These are phyloP conservation scores for Chaetorhynchus papuensis DNA, from an alignment of 2,113 vertebrate genomes.

Conservation along the genomic window DNA sequence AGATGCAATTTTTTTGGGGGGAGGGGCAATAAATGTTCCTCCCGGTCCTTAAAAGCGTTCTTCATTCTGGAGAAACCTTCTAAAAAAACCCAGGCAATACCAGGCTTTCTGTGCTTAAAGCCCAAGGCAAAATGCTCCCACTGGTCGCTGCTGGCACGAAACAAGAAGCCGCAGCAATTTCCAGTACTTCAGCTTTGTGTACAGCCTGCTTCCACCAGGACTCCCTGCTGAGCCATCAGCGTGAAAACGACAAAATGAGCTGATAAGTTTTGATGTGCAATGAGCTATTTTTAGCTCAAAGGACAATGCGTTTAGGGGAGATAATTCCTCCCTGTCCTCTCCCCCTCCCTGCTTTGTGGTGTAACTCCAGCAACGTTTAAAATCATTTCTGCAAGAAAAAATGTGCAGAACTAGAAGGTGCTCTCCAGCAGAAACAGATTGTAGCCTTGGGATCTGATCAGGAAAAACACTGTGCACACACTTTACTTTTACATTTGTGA, in stretches of 20 bases:
- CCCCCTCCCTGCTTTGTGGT: not conserved
- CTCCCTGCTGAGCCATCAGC: not conserved
- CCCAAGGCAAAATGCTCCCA: not conserved
- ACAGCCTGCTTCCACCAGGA: not conserved
- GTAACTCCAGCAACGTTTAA: not conserved
- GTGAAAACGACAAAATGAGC: not conserved
- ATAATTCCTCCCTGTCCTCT: not conserved
- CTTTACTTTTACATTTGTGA: not conserved
- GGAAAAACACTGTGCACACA: not conserved
- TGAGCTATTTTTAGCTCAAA: not conserved
- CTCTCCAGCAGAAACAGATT: not conserved
- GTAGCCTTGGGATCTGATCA: not conserved
- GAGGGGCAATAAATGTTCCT: not conserved
- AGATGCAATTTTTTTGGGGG: not conserved
- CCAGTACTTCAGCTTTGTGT: not conserved
- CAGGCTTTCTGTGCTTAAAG: not conserved
- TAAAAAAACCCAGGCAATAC: not conserved
- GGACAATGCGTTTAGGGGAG: not conserved
- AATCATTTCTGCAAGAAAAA: not conserved
- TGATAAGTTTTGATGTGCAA: not conserved
- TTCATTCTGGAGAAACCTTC: not conserved
- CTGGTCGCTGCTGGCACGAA: not conserved
- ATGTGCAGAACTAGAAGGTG: not conserved
- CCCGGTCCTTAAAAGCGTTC: not conserved
- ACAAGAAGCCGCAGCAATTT: not conserved